Evolutionary conservation across 1,140 invertebrate genomes (phyloP).

Genomic region (Procambarus virginalis): DNA sequence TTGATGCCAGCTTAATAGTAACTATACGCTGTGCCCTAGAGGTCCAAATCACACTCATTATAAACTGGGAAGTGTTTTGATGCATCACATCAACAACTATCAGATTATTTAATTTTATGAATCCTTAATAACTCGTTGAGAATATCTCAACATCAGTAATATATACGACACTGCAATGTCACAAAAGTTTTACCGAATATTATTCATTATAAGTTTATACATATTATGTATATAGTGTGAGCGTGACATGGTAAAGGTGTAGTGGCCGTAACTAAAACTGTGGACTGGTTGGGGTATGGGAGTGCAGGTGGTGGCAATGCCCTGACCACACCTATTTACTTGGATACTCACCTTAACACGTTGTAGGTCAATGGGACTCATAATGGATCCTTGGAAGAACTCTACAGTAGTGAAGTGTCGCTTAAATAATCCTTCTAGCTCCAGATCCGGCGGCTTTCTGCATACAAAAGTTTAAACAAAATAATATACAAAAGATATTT

Average conservation of each 20-base stretch:
- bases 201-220: background rate
- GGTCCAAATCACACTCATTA: slow-evolving; percentile 35
- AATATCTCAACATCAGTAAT: background rate
- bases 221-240: slow-evolving; percentile 10
- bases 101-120: background rate
- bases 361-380: slow-evolving; percentile 99
- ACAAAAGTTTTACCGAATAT: background rate
- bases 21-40: slow-evolving; percentile 23
- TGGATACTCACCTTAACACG: slow-evolving; percentile 93
- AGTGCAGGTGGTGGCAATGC: slow-evolving; percentile 33
- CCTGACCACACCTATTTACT: slow-evolving; percentile 47
- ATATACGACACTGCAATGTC: background rate
- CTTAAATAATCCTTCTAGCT: slow-evolving; percentile 99
- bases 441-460: slow-evolving; percentile 85
- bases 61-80: background rate
- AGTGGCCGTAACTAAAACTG: background rate
- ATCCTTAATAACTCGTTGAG: background rate
- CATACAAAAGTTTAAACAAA: slow-evolving; percentile 70
- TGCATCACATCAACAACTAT: background rate
- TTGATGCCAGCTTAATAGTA: slow-evolving; percentile 11
- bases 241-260: slow-evolving; percentile 37
- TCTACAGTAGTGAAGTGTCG: slow-evolving; percentile 99
- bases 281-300: slow-evolving; percentile 11
- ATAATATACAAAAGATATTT: slow-evolving; percentile 62
- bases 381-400: slow-evolving; percentile 99